Evolutionary conservation across 2,113 vertebrate species (phyloP).

Genomic region (Coracopsis vasa): DNA sequence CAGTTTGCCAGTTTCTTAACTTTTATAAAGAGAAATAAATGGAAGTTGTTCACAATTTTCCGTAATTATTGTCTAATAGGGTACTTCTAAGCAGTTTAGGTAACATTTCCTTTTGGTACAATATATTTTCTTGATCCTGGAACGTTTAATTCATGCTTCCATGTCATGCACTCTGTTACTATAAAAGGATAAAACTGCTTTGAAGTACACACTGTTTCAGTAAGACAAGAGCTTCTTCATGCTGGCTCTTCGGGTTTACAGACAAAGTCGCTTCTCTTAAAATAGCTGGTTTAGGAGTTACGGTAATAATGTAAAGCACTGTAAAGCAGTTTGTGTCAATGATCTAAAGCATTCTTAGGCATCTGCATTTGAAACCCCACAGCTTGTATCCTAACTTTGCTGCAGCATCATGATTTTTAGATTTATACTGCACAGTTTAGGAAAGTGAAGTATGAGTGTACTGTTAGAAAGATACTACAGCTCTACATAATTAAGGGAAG

Average conservation of each 20-base stretch:
- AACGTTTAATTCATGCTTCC: neutral
- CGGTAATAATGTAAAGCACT: neutral
- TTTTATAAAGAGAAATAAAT: neutral
- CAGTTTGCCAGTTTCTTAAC: neutral
- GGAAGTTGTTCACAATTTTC: neutral
- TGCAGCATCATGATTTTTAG: neutral
- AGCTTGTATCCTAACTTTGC: neutral
- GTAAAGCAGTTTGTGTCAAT: neutral
- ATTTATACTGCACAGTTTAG: neutral
- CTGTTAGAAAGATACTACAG: neutral
- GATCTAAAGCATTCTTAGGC: neutral
- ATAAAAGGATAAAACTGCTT: slow-evolving; percentile 22
- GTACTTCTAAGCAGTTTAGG: neutral
- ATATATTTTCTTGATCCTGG: neutral
- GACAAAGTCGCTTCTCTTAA: neutral
- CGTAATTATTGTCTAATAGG: neutral
- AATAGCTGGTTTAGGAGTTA: neutral
- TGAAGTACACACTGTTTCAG: slow-evolving; percentile 3
- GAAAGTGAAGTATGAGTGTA: neutral
- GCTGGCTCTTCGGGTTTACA: neutral
- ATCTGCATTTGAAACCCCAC: neutral
- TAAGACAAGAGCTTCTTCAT: neutral
- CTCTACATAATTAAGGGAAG: neutral
- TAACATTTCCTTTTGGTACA: neutral
- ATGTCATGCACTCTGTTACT: neutral